phyloP scores from a whole-genome alignment of 2,888 invertebrate species.

The Pinctada fucata region DNA sequence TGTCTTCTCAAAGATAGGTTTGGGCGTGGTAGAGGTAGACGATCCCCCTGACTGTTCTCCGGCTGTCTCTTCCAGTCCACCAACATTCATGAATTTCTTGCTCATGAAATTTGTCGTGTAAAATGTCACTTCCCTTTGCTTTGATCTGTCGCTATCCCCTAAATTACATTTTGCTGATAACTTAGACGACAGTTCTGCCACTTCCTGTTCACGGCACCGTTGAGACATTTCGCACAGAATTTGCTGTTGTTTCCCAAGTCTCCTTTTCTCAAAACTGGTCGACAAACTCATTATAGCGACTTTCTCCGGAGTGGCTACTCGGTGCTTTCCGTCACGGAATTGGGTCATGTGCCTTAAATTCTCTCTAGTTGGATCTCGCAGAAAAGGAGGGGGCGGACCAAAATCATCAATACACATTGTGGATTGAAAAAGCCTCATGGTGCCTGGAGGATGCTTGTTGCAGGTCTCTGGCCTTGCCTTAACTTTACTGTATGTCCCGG shows the following conservation, averaged over 20 bases:
- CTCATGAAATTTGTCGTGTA: conserved; percentile 54
- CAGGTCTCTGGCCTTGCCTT: not conserved
- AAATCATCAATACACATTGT: conserved; percentile 51
- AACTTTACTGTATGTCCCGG: too few relatives aligned
- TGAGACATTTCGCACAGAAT: conserved; percentile 67
- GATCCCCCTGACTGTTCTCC: not conserved
- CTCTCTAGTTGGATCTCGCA: conserved; percentile 52
- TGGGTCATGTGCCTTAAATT: conserved; percentile 52
- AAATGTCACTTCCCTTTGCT: conserved; percentile 48
- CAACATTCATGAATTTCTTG: conserved; percentile 30
- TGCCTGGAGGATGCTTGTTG: not conserved
- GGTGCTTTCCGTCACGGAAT: conserved; percentile 55
- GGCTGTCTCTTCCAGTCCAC: conserved; percentile 15
- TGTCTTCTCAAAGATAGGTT: conserved; percentile 46
- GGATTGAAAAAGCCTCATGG: conserved; percentile 60
- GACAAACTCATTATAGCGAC: conserved; percentile 67
- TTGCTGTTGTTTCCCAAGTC: conserved; percentile 68
- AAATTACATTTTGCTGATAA: conserved; percentile 57
- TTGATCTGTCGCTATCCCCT: conserved; percentile 36
- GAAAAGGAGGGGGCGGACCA: conserved; percentile 52
- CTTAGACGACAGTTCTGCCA: conserved; percentile 60
- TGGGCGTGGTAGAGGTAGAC: conserved; percentile 14
- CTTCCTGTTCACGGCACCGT: conserved; percentile 69
- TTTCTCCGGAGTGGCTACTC: conserved; percentile 67
- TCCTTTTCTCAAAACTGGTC: conserved; percentile 62